These are phyloP conservation scores for Tringa solitaria DNA, from an alignment of 2,113 vertebrate genomes.

Conservation along the genomic window DNA sequence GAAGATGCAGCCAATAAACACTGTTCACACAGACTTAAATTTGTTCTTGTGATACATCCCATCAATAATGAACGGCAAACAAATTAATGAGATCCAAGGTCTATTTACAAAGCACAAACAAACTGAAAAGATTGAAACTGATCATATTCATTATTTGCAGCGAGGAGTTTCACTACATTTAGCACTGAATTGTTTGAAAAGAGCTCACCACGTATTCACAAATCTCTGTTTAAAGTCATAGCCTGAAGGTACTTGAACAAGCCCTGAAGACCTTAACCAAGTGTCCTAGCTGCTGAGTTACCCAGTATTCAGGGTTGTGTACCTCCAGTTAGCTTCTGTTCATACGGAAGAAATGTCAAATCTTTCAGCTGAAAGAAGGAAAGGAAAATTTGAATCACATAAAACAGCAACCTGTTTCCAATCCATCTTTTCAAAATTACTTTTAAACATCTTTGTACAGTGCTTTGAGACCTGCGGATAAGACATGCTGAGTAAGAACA, in stretches of 20 bases:
- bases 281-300: neutral
- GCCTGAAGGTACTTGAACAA: neutral
- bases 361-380: neutral
- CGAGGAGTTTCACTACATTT: neutral
- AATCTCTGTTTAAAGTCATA: neutral
- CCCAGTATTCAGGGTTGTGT: neutral
- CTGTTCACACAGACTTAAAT: neutral
- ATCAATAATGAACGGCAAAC: conserved; percentile 8
- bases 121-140: neutral
- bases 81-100: neutral
- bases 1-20: neutral
- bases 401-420: neutral
- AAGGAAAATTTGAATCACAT: neutral
- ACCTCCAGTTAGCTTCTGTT: neutral
- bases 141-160: neutral
- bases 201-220: neutral
- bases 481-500: neutral
- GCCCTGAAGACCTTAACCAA: neutral
- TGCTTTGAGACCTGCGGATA: neutral
- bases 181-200: neutral
- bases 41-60: neutral
- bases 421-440: neutral
- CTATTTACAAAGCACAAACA: conserved; percentile 11
- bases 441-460: neutral
- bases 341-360: neutral